These are phyloP conservation scores for Palythoa grandiflora DNA, from an alignment of 92 coral and sea anemone genomes.

Conservation along the genomic window DNA sequence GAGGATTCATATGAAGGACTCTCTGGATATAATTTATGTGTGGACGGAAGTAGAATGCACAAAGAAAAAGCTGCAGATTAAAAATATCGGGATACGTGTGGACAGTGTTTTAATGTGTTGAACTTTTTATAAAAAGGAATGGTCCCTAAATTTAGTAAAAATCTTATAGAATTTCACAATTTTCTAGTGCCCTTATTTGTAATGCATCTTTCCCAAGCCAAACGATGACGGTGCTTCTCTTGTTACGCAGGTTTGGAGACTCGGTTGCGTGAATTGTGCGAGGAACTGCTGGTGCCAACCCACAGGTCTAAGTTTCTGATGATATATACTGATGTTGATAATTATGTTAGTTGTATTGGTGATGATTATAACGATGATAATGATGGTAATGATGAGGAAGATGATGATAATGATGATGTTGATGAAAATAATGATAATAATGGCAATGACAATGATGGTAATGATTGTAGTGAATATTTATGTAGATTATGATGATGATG, in stretches of 20 bases:
- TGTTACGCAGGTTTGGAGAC: constrained; percentile 78
- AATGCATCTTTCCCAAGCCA: not conserved
- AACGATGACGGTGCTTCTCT: not conserved
- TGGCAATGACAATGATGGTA: not conserved
- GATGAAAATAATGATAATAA: not conserved
- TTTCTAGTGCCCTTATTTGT: not conserved
- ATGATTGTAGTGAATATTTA: too few species aligned
- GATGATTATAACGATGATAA: not conserved
- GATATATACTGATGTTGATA: not conserved
- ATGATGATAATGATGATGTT: not conserved
- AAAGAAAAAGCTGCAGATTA: too few species aligned
- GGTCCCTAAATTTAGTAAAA: not conserved
- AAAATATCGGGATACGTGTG: too few species aligned
- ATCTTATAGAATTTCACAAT: not conserved
- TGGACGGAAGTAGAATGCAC: too few species aligned
- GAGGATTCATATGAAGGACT: too few species aligned
- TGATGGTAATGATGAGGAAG: not conserved
- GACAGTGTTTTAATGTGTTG: too few species aligned
- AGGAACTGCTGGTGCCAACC: constrained; percentile 92
- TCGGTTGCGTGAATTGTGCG: constrained; percentile 91
- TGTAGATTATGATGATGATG: not conserved
- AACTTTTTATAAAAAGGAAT: too few species aligned
- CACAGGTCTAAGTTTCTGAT: constrained; percentile 69
- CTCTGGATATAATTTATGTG: too few species aligned
- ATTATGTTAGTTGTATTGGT: not conserved